Evolutionary conservation across 2,113 vertebrate genomes (phyloP).

Genomic region (Archocentrus centrarchus): DNA sequence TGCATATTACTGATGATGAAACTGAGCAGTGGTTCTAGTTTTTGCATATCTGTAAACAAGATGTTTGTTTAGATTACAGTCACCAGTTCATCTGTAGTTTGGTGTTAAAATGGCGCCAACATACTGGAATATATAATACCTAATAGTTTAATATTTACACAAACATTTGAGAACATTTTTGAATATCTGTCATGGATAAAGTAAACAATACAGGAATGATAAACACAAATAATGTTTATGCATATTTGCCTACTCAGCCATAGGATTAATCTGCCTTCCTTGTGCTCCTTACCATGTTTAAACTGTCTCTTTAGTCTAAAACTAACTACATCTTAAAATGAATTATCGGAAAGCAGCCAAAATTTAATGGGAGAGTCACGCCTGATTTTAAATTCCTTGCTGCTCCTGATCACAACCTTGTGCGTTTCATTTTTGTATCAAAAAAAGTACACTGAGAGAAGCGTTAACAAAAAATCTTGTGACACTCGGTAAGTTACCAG

Average conservation of each 20-base stretch:
- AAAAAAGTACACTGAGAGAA: neutral
- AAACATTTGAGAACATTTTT: neutral
- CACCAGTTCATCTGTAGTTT: neutral
- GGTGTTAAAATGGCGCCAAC: neutral
- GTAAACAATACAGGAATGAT: neutral
- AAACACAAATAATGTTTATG: neutral
- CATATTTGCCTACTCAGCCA: neutral
- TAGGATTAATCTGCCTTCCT: neutral
- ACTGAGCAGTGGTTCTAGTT: too few relatives aligned
- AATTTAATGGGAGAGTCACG: neutral
- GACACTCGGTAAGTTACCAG: slow-evolving; percentile 80
- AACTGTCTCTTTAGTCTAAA: neutral
- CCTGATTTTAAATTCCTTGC: neutral
- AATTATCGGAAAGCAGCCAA: neutral
- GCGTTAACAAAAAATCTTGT: neutral
- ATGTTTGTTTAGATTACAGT: neutral
- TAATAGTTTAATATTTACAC: neutral
- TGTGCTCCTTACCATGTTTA: neutral
- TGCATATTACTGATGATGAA: too few relatives aligned
- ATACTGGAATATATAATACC: neutral
- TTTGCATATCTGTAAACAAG: too few relatives aligned
- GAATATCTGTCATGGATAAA: too few relatives aligned
- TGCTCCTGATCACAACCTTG: neutral
- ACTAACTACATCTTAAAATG: neutral
- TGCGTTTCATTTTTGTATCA: neutral